Evolutionary conservation across 1,140 invertebrate genomes (phyloP).

Genomic region (Acromyrmex heyeri): DNA sequence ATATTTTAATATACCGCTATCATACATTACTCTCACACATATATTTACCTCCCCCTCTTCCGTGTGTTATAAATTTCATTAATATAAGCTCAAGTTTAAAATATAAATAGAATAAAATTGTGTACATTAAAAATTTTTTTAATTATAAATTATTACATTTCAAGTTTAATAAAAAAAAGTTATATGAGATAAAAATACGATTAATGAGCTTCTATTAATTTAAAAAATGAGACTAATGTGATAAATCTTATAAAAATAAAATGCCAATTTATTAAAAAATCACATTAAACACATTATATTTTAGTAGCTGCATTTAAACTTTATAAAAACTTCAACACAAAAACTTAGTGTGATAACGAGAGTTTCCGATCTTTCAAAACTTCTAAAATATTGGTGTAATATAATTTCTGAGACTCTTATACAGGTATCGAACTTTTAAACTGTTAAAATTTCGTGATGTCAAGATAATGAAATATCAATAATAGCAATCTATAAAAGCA

Average conservation of each 20-base stretch:
- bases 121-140: neutral
- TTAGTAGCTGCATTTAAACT: neutral
- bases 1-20: neutral
- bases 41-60: neutral
- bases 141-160: conserved; percentile 9
- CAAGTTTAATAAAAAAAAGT: neutral
- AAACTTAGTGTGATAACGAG: neutral
- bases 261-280: neutral
- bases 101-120: neutral
- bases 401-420: conserved; percentile 2
- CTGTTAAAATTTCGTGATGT: neutral
- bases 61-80: neutral
- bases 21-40: neutral
- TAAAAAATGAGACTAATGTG: neutral
- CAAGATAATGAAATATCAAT: conserved; percentile 43
- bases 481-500: neutral
- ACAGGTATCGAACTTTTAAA: neutral
- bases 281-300: neutral
- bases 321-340: neutral
- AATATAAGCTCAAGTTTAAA: neutral
- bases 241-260: neutral
- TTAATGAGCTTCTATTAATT: neutral
- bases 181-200: neutral
- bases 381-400: neutral
- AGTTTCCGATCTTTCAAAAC: conserved; percentile 20